These are phyloP conservation scores for Eueides isabella DNA, from an alignment of 1,140 invertebrate genomes.

Conservation along the genomic window DNA sequence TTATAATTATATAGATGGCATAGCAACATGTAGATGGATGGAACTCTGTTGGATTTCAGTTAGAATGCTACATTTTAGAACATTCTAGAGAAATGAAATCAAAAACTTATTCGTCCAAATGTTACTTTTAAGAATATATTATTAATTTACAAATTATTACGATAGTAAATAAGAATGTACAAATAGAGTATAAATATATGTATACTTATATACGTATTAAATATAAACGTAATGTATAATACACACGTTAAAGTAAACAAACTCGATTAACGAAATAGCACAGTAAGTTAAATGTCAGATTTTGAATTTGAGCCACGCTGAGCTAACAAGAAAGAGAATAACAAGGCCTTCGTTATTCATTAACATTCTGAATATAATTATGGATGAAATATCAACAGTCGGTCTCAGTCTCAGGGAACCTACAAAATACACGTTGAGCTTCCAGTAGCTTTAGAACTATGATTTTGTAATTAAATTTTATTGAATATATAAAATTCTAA, in stretches of 20 bases:
- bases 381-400: conserved; percentile 29
- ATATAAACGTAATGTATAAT: background rate
- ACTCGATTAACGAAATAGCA: background rate
- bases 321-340: conserved; percentile 32
- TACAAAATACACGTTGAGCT: conserved; percentile 20
- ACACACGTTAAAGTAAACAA: conserved; percentile 1
- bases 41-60: no score
- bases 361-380: conserved; percentile 37
- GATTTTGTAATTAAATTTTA: background rate
- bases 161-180: no score
- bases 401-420: conserved; percentile 25
- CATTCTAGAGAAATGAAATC: no score
- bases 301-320: conserved; percentile 10
- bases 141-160: no score
- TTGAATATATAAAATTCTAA: background rate
- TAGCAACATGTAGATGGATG: no score
- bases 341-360: conserved; percentile 31
- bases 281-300: conserved; percentile 1
- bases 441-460: background rate
- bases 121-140: no score
- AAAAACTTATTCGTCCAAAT: no score
- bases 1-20: background rate
- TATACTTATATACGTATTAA: background rate
- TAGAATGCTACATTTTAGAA: no score
- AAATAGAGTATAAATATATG: no score